Percentiles rank a stretch among this genome's conserved stretches.
phyloP scores from a whole-genome alignment of 2,888 invertebrate genomes.

The Sipha maydis region DNA sequence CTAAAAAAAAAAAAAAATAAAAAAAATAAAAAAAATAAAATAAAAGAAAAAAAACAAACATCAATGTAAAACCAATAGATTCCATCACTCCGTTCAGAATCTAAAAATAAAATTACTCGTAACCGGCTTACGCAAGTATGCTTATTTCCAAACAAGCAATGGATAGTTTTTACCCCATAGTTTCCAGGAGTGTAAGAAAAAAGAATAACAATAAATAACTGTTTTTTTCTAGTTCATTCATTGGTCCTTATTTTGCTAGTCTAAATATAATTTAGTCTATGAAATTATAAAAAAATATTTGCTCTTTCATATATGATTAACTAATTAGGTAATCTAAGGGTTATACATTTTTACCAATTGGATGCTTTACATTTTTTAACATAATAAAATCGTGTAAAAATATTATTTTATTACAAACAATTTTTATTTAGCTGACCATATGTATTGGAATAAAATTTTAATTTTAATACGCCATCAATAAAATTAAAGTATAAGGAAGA shows the following conservation, averaged over 20 bases:
- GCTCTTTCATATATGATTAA: not conserved
- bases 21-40: too few relatives aligned
- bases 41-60: too few relatives aligned
- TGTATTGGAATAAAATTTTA: conserved; percentile 5
- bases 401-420: not conserved
- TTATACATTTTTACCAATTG: not conserved
- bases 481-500: not conserved
- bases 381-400: not conserved
- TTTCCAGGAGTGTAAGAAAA: not conserved
- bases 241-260: not conserved
- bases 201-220: not conserved
- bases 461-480: not conserved
- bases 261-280: not conserved
- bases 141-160: conserved; percentile 11
- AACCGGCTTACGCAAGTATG: not conserved
- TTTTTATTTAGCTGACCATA: not conserved
- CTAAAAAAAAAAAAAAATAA: too few relatives aligned
- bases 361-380: not conserved
- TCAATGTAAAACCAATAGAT: too few relatives aligned
- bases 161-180: not conserved
- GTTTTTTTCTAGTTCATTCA: not conserved
- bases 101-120: conserved; percentile 27
- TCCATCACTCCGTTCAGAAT: too few relatives aligned
- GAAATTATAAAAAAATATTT: not conserved
- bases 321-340: not conserved